These are phyloP conservation scores for Drosophila kurseongensis DNA, from an alignment of 1,140 invertebrate genomes.

Conservation along the genomic window DNA sequence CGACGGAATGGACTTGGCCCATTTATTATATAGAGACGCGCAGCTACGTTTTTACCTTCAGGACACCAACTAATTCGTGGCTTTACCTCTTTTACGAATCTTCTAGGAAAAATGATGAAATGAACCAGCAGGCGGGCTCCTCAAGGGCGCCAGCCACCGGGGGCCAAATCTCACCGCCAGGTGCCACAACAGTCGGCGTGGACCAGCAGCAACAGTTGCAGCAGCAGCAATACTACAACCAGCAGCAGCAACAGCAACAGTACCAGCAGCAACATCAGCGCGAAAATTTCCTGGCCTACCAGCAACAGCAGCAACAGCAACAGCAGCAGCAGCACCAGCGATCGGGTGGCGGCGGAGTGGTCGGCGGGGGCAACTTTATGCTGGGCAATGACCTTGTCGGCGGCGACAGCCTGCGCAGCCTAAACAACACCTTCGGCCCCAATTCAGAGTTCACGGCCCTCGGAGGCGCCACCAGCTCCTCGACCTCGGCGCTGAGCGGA, in stretches of 20 bases:
- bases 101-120: slow-evolving; percentile 85
- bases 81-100: slow-evolving; percentile 29
- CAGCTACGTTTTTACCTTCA: not conserved
- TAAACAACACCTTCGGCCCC: slow-evolving; percentile 82
- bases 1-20: not conserved
- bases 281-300: slow-evolving; percentile 67
- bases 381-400: slow-evolving; percentile 77
- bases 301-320: slow-evolving; percentile 64
- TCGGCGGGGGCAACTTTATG: slow-evolving; percentile 67
- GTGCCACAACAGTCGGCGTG: slow-evolving; percentile 63
- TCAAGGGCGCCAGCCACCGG: slow-evolving; percentile 85
- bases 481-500: slow-evolving; percentile 39
- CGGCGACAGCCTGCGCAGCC: slow-evolving; percentile 77
- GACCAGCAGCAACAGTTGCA: slow-evolving; percentile 51
- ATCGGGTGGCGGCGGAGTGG: slow-evolving; percentile 33
- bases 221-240: slow-evolving; percentile 57
- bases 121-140: slow-evolving; percentile 84
- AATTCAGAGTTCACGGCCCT: slow-evolving; percentile 81
- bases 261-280: slow-evolving; percentile 70
- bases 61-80: slow-evolving; percentile 31
- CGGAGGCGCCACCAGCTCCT: slow-evolving; percentile 40
- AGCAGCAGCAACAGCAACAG: slow-evolving; percentile 68
- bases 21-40: slow-evolving; percentile 1
- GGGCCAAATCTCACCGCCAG: slow-evolving; percentile 84
- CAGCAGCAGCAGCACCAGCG: slow-evolving; percentile 55